A percentile compares a stretch with the other conserved stretches of the same genome.
These are phyloP conservation scores for Phaedon cochleariae DNA, from an alignment of 2,888 invertebrate genomes.

Conservation along the genomic window DNA sequence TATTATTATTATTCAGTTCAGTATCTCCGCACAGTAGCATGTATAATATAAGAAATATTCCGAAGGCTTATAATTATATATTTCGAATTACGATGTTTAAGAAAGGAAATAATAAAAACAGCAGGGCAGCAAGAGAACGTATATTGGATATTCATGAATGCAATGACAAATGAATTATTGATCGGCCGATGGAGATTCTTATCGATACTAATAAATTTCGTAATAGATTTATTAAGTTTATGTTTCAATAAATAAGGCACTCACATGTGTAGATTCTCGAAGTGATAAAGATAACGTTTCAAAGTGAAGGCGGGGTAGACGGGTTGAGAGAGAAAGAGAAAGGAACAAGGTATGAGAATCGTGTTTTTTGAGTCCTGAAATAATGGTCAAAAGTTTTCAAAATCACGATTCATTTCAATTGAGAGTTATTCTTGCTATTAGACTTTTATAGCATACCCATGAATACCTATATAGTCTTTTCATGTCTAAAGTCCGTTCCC, in stretches of 20 bases:
- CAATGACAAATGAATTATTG: conserved; percentile 50
- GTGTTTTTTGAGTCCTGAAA: background rate
- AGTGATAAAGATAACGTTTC: conserved; percentile 2
- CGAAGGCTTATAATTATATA: conserved; percentile 61
- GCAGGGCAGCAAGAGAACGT: conserved; percentile 25
- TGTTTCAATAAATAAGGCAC: conserved; percentile 16
- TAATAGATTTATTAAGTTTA: conserved; percentile 49
- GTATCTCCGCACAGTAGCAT: conserved; percentile 60
- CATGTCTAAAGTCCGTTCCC: no score
- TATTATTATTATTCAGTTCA: conserved; percentile 26
- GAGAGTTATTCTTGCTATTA: no score
- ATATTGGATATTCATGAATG: conserved; percentile 52
- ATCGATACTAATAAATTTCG: conserved; percentile 45
- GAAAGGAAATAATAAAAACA: conserved; percentile 53
- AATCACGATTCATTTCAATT: background rate
- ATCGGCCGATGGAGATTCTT: conserved; percentile 39
- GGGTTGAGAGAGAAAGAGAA: background rate
- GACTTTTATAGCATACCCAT: no score
- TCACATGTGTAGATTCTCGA: conserved; percentile 1
- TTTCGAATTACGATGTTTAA: conserved; percentile 63
- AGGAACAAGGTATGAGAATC: background rate
- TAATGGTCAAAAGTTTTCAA: no score
- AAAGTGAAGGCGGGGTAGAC: background rate
- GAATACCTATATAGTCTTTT: no score
- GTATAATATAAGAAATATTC: conserved; percentile 61